phyloP scores from a whole-genome alignment of 2,797 vertebrate species.

The Lithobates sylvaticus region DNA sequence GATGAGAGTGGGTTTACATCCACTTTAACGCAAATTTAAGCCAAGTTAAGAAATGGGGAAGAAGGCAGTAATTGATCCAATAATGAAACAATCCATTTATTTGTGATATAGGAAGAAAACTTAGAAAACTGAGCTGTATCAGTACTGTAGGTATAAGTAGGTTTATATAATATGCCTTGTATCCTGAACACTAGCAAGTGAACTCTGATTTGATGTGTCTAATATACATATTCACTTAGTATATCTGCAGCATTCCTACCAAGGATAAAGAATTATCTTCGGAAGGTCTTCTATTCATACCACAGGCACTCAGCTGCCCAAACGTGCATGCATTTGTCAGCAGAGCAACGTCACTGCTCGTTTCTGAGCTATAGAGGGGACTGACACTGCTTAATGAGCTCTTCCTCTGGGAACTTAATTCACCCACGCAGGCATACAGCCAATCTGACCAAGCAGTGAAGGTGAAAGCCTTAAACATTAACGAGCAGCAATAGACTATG shows the following conservation, averaged over 20 bases:
- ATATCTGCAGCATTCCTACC: not conserved
- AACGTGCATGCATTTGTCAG: conserved; percentile 22
- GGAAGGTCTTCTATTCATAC: conserved; percentile 23
- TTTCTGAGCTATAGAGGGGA: conserved; percentile 46
- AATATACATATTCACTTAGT: not conserved
- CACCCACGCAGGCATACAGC: conserved; percentile 52
- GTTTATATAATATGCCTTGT: too few species aligned
- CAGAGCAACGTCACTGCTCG: conserved; percentile 29
- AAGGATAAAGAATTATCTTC: conserved; percentile 21
- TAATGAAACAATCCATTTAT: too few species aligned
- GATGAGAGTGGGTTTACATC: too few species aligned
- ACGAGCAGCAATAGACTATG: conserved; percentile 46
- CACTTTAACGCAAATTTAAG: too few species aligned
- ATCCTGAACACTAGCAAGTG: too few species aligned
- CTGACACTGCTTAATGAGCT: conserved; percentile 55
- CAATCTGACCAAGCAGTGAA: conserved; percentile 51
- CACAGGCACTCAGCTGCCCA: conserved; percentile 14
- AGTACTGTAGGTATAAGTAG: too few species aligned
- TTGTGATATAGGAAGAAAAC: too few species aligned
- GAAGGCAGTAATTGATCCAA: too few species aligned
- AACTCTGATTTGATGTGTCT: too few species aligned
- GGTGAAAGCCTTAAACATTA: conserved; percentile 55
- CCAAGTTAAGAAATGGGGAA: too few species aligned
- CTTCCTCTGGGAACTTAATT: conserved; percentile 52
- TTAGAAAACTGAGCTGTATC: too few species aligned